Percentiles rank a stretch among this genome's conserved stretches.
phyloP scores from a whole-genome alignment of 35 echinoderm and acorn worm genomes.

The Amphiura filiformis region DNA sequence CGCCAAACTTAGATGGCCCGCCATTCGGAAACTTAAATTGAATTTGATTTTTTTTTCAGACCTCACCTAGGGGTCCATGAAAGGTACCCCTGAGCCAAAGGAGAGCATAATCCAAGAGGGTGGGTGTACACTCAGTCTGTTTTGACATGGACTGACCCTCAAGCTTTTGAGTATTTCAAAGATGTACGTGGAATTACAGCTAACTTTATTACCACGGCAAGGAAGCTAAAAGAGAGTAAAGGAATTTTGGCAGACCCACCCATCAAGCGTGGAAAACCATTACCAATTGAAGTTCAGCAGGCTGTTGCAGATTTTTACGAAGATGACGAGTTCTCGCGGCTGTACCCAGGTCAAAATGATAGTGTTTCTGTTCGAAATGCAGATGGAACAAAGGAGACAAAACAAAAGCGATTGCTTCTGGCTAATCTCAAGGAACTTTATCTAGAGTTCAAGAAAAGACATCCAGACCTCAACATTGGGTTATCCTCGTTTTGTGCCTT shows the following conservation, averaged over 20 bases:
- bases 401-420: background rate
- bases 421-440: slow-evolving; percentile 3
- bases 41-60: too few species aligned
- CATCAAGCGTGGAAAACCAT: background rate
- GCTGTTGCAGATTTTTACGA: background rate
- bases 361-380: background rate
- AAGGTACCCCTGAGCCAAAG: too few species aligned
- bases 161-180: background rate
- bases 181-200: background rate
- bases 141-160: too few species aligned
- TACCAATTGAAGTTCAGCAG: background rate
- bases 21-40: too few species aligned
- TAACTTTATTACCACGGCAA: background rate
- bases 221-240: background rate
- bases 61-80: too few species aligned
- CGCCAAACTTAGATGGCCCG: too few species aligned
- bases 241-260: background rate
- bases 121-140: too few species aligned
- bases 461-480: slow-evolving; percentile 14
- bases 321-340: background rate
- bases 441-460: background rate
- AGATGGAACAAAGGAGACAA: background rate
- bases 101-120: too few species aligned
- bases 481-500: slow-evolving; percentile 14
- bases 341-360: slow-evolving; percentile 3